Conservation (phyloP, 2,888 invertebrate genomes). For the Atethmia centrago region DNA sequence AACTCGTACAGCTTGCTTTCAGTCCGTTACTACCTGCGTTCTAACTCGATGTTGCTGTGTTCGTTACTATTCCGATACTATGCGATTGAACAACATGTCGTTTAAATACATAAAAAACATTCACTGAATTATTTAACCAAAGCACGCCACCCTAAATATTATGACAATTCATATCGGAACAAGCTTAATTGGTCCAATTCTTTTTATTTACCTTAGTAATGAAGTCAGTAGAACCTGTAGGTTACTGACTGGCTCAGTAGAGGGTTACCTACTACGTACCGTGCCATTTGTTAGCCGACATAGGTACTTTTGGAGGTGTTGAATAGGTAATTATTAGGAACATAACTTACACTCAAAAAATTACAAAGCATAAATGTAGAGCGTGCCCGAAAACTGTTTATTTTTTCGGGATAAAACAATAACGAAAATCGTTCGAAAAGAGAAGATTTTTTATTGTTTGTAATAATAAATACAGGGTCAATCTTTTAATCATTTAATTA, state of each 20-base stretch:
- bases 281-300: constrained; percentile 26
- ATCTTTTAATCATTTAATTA: background rate
- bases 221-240: constrained; percentile 9
- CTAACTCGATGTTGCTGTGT: constrained; percentile 43
- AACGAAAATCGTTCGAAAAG: too few relatives aligned
- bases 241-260: constrained; percentile 25
- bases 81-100: background rate
- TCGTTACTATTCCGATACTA: constrained; percentile 27
- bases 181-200: constrained; percentile 11
- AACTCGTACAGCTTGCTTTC: constrained; percentile 49
- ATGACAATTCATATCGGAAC: constrained; percentile 2
- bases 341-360: constrained; percentile 2
- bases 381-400: too few relatives aligned
- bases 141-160: background rate
- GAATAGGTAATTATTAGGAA: constrained; percentile 22
- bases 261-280: background rate
- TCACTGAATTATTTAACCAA: background rate
- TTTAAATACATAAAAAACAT: background rate
- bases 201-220: too few relatives aligned
- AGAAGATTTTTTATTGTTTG: too few relatives aligned
- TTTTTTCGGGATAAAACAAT: background rate
- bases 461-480: background rate
- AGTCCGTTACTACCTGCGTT: constrained; percentile 34
- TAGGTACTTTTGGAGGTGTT: constrained; percentile 9
- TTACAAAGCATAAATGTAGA: background rate